phyloP scores from a whole-genome alignment of 2,113 vertebrate genomes.

The Puffinus mauretanicus region DNA sequence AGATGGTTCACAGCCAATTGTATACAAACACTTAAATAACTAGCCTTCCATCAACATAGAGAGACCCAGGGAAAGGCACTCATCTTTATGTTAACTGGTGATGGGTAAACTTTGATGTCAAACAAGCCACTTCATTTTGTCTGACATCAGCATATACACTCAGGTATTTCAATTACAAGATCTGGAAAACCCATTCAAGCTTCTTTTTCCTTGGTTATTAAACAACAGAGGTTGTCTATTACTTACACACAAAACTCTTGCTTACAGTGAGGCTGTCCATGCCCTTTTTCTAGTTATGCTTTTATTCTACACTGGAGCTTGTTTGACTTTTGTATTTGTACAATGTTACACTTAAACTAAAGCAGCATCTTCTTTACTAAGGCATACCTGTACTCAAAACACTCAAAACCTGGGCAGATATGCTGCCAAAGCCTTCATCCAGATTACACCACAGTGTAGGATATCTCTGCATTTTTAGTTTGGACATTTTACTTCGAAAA shows the following conservation, averaged over 20 bases:
- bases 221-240: not conserved
- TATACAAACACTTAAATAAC: not conserved
- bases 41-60: not conserved
- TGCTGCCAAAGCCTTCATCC: not conserved
- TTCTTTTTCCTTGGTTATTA: not conserved
- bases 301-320: not conserved
- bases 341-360: not conserved
- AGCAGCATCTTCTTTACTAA: not conserved
- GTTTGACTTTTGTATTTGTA: not conserved
- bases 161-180: not conserved
- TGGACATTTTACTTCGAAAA: not conserved
- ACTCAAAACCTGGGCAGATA: not conserved
- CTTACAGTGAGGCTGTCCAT: not conserved
- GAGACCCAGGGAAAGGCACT: not conserved
- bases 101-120: not conserved
- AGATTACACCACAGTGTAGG: not conserved
- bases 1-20: not conserved
- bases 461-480: not conserved
- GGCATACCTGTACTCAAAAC: not conserved
- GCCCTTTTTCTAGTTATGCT: not conserved
- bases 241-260: not conserved
- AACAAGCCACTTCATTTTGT: not conserved
- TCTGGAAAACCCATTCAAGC: not conserved
- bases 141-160: not conserved
- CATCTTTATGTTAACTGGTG: not conserved